Percentiles rank a stretch among this genome's conserved stretches.
Conservation (phyloP, 2,888 invertebrate genomes). For the Entomobrya multifasciata region DNA sequence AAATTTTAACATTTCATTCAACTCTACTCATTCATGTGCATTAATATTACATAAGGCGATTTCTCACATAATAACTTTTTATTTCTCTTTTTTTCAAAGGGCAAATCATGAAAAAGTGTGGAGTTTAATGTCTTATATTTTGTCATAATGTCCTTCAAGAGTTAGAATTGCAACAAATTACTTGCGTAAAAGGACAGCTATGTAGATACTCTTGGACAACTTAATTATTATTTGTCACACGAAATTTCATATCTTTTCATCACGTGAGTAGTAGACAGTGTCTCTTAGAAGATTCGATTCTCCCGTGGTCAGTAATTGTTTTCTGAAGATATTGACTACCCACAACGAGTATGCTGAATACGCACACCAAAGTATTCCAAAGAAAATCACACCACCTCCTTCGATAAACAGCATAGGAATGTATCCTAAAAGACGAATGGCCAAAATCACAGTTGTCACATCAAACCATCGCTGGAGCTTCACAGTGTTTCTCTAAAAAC, state of each 20-base stretch:
- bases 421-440: slow-evolving; percentile 64
- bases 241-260: slow-evolving; percentile 20
- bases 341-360: slow-evolving; percentile 58
- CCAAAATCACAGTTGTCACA: slow-evolving; percentile 62
- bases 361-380: slow-evolving; percentile 52
- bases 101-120: too few species aligned
- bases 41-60: too few species aligned
- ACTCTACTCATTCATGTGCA: too few species aligned
- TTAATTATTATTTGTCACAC: background rate
- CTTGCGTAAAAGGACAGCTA: too few species aligned
- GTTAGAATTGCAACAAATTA: too few species aligned
- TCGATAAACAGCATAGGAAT: slow-evolving; percentile 37
- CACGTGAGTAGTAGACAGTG: slow-evolving; percentile 32
- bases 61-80: too few species aligned
- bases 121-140: too few species aligned
- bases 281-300: slow-evolving; percentile 40
- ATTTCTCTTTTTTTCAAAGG: too few species aligned
- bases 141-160: too few species aligned
- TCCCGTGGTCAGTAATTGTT: slow-evolving; percentile 51
- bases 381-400: slow-evolving; percentile 25
- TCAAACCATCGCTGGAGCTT: slow-evolving; percentile 73
- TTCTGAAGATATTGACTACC: slow-evolving; percentile 55
- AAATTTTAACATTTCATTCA: too few species aligned
- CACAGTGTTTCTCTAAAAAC: slow-evolving; percentile 69
- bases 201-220: too few species aligned